Base-by-base conservation (phyloP, 2,113 vertebrate species). In the Microcebus griseorufus region DNA sequence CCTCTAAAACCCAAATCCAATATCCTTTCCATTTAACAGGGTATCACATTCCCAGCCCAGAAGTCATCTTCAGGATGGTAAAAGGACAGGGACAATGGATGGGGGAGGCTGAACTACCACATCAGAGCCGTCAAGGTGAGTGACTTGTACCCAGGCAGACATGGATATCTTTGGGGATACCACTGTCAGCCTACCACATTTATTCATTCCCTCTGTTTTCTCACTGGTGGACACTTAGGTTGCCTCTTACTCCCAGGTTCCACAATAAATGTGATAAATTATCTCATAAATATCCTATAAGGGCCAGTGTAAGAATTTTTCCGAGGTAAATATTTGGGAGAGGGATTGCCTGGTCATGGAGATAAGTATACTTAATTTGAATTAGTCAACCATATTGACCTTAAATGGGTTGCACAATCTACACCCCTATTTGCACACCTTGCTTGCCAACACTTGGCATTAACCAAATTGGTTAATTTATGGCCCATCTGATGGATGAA, bases 1-100 rank as follows among this genome's bases (percentile, higher is more conserved):
- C 65, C 53, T 73, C 8, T 37, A 23, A 48, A 72, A 51, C 60
- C 37, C 62, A 45, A 48, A 55, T 25, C 34, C 4, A 13, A 2
- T n/a, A 34, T n/a, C 37, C 55, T 83, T 87, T 94, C 55, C 69
- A 51, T 29, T 85, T 37, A 60, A 65, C 86, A 96, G 94, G 94
- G 12, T 94, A 20, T 82, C 45, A 62, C 45, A 37, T 92, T 76
- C 95, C 84, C 80, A 67, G 37, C 55, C 92, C 81, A 55, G 81
- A 93, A 34, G 29, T 83, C 39, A 75, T 80, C 84, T 87, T 90
- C 48, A 93, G 58, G 70, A 27, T 60, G 55, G 55, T 72, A 79
- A 81, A 73, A 48, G 53, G 48, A 78, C 64, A 86, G 69, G 53
- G 81, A 5, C 7, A 45, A 16, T 69, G 45, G 51, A 14, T 55